Base-by-base conservation (phyloP, 2,113 vertebrate genomes). In the Pedetes capensis region DNA sequence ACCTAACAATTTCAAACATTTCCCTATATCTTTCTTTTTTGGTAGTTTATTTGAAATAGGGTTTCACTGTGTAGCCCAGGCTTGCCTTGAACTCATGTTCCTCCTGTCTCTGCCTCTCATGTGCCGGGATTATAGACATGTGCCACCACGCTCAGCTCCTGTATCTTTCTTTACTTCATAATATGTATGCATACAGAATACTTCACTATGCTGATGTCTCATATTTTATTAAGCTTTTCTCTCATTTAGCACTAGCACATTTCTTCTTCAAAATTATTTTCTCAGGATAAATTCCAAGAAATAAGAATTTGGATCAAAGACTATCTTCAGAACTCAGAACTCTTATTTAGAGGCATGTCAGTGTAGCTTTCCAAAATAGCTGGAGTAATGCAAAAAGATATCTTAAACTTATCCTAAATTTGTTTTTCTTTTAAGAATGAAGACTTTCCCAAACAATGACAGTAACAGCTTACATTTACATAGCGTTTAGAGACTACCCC, bases 221-320 rank as follows among this genome's bases (percentile, higher is more conserved):
- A 10, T 55, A 57, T n/a, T 87, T 75, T 29, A 91, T 27, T 89
- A 79, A 44, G 32, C 34, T 89, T 59, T 87, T 37, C 42, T 80
- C 74, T 92, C 18, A 88, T 32, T 95, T 42, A 61, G 25, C 75
- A 66, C 63, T 64, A 78, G 2, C 47, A 91, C 25, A 53, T 39
- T 79, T 71, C 7, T 82, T 6, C 23, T 91, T 59, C 89, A 96
- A 87, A 85, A 82, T 79, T 85, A 82, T 29, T 55, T 88, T 42
- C 86, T 88, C 68, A 93, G 37, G 39, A 84, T 49, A 91, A 90
- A 87, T 85, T 83, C 32, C 18, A 94, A 87, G 44, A 86, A 93
- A n/a, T 47, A 93, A 64, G 61, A 93, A 96, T 76, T 14, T 68
- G 59, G 32, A 76, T 88, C 22, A 89, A 95, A 92, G 39, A 44